Conservation (phyloP, 2,113 vertebrate species). For the Oryzias javanicus region DNA sequence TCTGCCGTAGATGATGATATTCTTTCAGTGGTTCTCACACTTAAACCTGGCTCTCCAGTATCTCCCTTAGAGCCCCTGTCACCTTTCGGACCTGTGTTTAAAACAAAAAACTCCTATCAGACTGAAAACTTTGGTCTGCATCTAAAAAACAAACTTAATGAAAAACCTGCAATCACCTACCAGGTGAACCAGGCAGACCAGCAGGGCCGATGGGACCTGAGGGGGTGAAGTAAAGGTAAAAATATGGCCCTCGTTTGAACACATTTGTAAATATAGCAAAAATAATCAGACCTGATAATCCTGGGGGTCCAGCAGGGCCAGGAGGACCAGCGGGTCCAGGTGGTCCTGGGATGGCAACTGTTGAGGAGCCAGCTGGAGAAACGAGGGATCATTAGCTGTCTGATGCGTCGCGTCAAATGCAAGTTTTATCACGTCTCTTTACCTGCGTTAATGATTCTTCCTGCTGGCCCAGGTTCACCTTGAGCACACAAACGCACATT, state of each 20-base stretch:
- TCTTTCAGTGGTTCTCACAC: slow-evolving; percentile 58
- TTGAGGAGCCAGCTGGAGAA: slow-evolving; percentile 78
- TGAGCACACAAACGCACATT: slow-evolving; percentile 24
- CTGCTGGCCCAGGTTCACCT: slow-evolving; percentile 79
- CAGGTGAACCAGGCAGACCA: slow-evolving; percentile 88
- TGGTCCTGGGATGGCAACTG: slow-evolving; percentile 85
- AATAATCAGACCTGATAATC: slow-evolving; percentile 84
- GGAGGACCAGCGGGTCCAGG: slow-evolving; percentile 86
- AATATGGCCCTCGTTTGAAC: not conserved
- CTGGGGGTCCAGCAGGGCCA: slow-evolving; percentile 86
- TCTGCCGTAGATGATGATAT: slow-evolving; percentile 50
- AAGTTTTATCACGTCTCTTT: not conserved
- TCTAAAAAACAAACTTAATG: not conserved
- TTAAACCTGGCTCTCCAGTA: slow-evolving; percentile 70
- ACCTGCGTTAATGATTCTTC: slow-evolving; percentile 88
- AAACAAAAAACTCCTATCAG: slow-evolving; percentile 3
- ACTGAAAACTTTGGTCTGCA: not conserved
- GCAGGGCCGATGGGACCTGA: slow-evolving; percentile 90
- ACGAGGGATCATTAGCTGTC: slow-evolving; percentile 9
- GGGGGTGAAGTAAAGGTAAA: not conserved
- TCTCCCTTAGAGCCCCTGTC: slow-evolving; percentile 80
- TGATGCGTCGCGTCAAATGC: not conserved
- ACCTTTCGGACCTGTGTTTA: slow-evolving; percentile 73
- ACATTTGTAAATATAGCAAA: not conserved
- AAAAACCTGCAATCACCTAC: slow-evolving; percentile 60